phyloP scores from a whole-genome alignment of 2,113 vertebrate species.

The Onychostruthus taczanowskii region DNA sequence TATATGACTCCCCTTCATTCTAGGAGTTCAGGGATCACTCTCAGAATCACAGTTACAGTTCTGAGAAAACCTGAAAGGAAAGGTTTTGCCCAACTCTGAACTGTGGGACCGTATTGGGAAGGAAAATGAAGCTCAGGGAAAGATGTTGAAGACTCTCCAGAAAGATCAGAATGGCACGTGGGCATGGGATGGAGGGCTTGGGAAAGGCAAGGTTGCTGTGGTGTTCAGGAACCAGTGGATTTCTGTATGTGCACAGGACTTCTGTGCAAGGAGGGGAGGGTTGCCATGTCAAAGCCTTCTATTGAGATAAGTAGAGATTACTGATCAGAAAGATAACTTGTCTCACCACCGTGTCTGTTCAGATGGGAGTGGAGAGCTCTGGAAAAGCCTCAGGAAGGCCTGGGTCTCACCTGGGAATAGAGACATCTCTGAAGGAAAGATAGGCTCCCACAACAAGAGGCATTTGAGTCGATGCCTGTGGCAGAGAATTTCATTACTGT shows the following conservation, averaged over 20 bases:
- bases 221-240: background rate
- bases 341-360: background rate
- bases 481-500: background rate
- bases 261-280: background rate
- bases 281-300: background rate
- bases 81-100: background rate
- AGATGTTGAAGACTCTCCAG: background rate
- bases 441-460: background rate
- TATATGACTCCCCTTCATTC: background rate
- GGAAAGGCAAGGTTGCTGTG: background rate
- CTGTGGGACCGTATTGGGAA: background rate
- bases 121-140: background rate
- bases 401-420: background rate
- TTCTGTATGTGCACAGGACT: background rate
- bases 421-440: background rate
- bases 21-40: background rate
- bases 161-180: background rate
- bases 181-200: background rate
- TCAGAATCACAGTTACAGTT: background rate
- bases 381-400: background rate
- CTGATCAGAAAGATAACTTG: background rate
- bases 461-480: background rate
- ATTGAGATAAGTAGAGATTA: background rate
- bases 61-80: background rate
- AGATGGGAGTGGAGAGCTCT: background rate